These are phyloP conservation scores for Musca domestica DNA, from an alignment of 1,140 invertebrate species.

Conservation along the genomic window DNA sequence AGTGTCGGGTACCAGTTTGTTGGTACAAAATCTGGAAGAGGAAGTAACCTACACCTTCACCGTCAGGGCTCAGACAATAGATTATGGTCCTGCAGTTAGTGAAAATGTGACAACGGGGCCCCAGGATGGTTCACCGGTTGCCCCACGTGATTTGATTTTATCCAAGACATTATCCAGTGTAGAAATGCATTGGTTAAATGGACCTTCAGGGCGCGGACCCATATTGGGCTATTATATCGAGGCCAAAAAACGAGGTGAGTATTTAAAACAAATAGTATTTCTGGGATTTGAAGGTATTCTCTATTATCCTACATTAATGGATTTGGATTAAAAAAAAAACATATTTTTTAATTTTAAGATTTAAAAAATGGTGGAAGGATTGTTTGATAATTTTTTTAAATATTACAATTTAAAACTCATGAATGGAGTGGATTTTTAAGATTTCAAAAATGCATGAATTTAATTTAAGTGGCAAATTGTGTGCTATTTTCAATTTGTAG, in stretches of 20 bases:
- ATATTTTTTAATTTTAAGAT: no score
- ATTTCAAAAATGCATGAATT: no score
- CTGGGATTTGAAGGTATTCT: no score
- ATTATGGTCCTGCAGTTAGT: slow-evolving; percentile 73
- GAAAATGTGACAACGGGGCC: slow-evolving; percentile 91
- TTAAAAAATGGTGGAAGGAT: no score
- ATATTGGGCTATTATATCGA: slow-evolving; percentile 93
- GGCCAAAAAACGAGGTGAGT: slow-evolving; percentile 78
- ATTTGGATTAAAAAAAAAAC: no score
- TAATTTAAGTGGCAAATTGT: no score
- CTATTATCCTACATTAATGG: no score
- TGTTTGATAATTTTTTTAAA: no score
- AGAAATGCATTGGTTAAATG: slow-evolving; percentile 85
- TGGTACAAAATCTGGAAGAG: slow-evolving; percentile 85
- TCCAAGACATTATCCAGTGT: slow-evolving; percentile 80
- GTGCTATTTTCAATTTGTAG: no score
- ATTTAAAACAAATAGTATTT: not conserved
- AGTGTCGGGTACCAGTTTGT: slow-evolving; percentile 74
- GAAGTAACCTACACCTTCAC: slow-evolving; percentile 88
- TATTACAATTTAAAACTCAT: no score
- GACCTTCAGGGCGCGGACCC: slow-evolving; percentile 76
- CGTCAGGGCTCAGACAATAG: slow-evolving; percentile 85
- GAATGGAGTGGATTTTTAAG: no score
- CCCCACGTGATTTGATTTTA: slow-evolving; percentile 70
- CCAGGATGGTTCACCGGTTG: slow-evolving; percentile 84